A percentile compares a stretch with the other conserved stretches of the same genome.
phyloP scores from a whole-genome alignment of 2,113 vertebrate species.

The Thunnus thynnus region DNA sequence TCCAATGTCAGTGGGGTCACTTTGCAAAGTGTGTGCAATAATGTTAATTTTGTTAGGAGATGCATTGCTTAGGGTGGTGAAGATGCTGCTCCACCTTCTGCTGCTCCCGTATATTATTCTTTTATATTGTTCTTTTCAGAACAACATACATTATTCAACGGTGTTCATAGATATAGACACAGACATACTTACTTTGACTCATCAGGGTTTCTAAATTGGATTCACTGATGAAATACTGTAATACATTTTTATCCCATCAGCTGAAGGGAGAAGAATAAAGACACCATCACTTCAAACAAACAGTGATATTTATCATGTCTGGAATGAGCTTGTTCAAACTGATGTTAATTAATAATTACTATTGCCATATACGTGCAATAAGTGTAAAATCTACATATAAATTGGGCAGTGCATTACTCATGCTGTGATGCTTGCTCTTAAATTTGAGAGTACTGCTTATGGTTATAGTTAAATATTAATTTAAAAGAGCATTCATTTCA shows the following conservation, averaged over 20 bases:
- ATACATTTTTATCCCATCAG: not conserved
- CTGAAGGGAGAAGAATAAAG: not conserved
- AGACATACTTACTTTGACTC: not conserved
- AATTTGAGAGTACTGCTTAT: too few species aligned
- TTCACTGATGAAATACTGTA: not conserved
- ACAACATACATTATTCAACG: slow-evolving; percentile 30
- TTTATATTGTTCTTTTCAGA: slow-evolving; percentile 6
- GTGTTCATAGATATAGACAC: not conserved
- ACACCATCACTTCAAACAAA: not conserved
- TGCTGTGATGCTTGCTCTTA: too few species aligned
- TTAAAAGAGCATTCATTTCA: too few species aligned
- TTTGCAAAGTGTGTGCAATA: too few species aligned
- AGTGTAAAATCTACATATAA: not conserved
- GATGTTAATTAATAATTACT: not conserved
- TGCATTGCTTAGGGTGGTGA: too few species aligned
- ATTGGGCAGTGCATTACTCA: too few species aligned
- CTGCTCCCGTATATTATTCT: too few species aligned
- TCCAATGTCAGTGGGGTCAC: too few species aligned
- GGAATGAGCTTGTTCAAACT: not conserved
- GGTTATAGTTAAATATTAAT: too few species aligned
- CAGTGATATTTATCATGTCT: not conserved
- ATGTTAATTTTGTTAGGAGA: too few species aligned
- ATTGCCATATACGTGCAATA: not conserved
- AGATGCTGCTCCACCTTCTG: too few species aligned
- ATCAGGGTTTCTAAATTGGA: not conserved